phyloP scores from a whole-genome alignment of 2,113 vertebrate species.

The Oryctolagus cuniculus region DNA sequence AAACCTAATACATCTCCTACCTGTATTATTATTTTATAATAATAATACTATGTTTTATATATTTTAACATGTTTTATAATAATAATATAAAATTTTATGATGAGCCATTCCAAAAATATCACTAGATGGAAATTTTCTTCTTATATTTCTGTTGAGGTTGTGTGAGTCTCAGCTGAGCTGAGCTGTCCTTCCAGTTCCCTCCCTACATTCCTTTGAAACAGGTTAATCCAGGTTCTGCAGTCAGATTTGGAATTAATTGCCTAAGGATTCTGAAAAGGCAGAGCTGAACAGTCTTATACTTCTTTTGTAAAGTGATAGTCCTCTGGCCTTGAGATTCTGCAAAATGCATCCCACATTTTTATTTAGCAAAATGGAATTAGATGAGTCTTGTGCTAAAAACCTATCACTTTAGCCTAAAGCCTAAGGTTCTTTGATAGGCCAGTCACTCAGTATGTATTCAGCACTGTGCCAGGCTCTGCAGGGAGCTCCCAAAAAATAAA shows the following conservation, averaged over 20 bases:
- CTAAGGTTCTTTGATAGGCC: neutral
- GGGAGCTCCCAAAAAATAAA: neutral
- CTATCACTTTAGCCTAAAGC: neutral
- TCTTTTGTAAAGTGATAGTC: neutral
- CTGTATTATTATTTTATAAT: neutral
- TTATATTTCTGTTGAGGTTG: neutral
- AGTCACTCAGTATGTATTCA: constrained; percentile 17
- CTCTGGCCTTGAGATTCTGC: neutral
- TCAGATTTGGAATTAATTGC: neutral
- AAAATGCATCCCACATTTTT: neutral
- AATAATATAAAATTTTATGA: neutral
- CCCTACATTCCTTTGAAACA: neutral
- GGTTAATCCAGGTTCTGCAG: neutral
- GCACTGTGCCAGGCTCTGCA: neutral
- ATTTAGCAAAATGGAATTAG: neutral
- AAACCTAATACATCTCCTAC: constrained; percentile 3
- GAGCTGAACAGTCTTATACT: neutral
- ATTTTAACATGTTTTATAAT: too few species aligned
- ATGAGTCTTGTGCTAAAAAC: neutral
- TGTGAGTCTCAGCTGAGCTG: neutral
- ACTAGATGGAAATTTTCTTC: neutral
- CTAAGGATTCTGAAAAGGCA: neutral
- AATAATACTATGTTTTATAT: too few species aligned
- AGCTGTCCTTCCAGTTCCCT: neutral
- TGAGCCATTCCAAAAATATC: constrained; percentile 11